Evolutionary conservation across 2,888 invertebrate genomes (phyloP).

Genomic region (Chydorus sphaericus): DNA sequence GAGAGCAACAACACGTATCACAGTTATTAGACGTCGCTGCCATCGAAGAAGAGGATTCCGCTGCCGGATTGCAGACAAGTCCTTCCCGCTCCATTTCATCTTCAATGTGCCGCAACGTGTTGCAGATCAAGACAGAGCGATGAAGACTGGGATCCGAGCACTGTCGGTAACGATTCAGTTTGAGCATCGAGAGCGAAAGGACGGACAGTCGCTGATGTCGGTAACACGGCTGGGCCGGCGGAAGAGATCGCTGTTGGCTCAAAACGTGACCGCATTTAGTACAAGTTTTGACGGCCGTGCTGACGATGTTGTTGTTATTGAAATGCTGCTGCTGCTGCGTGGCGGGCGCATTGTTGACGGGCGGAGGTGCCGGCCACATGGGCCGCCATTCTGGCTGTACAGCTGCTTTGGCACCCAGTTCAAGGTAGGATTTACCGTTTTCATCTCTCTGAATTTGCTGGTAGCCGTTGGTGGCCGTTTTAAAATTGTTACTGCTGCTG

Average conservation of each 20-base stretch:
- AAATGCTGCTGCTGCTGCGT: constrained; percentile 3
- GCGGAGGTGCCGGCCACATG: background rate
- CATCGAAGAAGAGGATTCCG: constrained; percentile 20
- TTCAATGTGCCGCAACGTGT: constrained; percentile 75
- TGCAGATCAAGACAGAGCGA: constrained; percentile 83
- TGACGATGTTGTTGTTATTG: constrained; percentile 23
- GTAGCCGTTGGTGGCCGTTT: constrained; percentile 21
- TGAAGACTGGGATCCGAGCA: constrained; percentile 77
- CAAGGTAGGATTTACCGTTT: constrained; percentile 78
- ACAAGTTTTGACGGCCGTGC: constrained; percentile 24
- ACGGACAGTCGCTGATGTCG: constrained; percentile 73
- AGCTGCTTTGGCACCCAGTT: constrained; percentile 44
- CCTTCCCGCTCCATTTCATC: constrained; percentile 61
- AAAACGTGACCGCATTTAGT: constrained; percentile 16
- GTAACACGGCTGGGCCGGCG: constrained; percentile 49
- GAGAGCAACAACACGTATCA: constrained; percentile 13
- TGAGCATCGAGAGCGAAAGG: constrained; percentile 81
- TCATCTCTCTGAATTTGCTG: constrained; percentile 76
- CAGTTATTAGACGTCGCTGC: constrained; percentile 19
- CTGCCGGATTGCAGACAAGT: constrained; percentile 19
- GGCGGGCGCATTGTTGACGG: constrained; percentile 7
- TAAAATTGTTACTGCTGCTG: background rate
- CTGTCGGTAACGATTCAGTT: constrained; percentile 71
- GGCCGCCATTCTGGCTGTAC: constrained; percentile 14
- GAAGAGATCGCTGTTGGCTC: constrained; percentile 17